phyloP scores from a whole-genome alignment of 2,888 invertebrate genomes.

The Onthophagus sagittarius region DNA sequence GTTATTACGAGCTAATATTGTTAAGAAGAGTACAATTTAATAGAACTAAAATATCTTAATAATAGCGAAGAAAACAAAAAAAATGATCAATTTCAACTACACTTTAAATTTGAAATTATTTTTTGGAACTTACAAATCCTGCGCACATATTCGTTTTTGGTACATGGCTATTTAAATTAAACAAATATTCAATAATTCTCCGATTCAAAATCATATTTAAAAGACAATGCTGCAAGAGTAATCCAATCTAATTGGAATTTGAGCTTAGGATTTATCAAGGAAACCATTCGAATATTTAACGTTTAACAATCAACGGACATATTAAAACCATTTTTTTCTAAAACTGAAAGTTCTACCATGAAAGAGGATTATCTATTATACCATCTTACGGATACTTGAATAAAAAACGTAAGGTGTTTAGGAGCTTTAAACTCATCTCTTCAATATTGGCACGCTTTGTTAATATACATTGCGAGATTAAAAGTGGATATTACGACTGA shows the following conservation, averaged over 20 bases:
- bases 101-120: too few species aligned
- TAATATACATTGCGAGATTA: slow-evolving; percentile 2
- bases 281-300: not conserved
- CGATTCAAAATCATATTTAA: slow-evolving; percentile 6
- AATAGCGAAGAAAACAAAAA: slow-evolving; percentile 7
- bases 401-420: slow-evolving; percentile 2
- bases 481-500: slow-evolving; percentile 7
- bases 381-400: slow-evolving; percentile 1
- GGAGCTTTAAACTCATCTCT: not conserved
- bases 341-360: not conserved
- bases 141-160: slow-evolving; percentile 8
- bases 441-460: not conserved
- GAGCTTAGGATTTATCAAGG: slow-evolving; percentile 5
- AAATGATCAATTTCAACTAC: not conserved
- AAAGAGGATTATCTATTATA: not conserved
- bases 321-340: slow-evolving; percentile 4
- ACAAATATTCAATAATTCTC: slow-evolving; percentile 9
- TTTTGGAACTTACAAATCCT: not conserved
- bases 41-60: not conserved
- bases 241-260: not conserved
- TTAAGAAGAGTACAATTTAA: not conserved
- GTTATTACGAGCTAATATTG: not conserved
- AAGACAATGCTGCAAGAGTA: not conserved
- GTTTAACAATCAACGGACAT: slow-evolving; percentile 3
- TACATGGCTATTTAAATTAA: slow-evolving; percentile 12